These are phyloP conservation scores for Drosophila bunnanda DNA, from an alignment of 2,888 invertebrate species.

Conservation along the genomic window DNA sequence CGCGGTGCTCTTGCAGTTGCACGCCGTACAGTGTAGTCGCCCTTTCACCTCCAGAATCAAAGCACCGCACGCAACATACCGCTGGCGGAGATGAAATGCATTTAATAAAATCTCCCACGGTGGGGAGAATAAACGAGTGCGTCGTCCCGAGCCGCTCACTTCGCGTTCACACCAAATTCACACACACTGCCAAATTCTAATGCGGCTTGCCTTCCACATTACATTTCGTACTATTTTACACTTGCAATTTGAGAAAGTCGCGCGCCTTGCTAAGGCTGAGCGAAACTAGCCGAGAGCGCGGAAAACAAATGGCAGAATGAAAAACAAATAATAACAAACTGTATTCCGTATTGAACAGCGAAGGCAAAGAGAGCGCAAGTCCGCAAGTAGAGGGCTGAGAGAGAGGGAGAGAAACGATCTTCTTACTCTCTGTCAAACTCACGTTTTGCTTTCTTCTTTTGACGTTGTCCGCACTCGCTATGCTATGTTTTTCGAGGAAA, in stretches of 20 bases:
- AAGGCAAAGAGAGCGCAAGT: constrained; percentile 36
- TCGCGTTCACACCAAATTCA: constrained; percentile 13
- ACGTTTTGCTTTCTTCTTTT: constrained; percentile 48
- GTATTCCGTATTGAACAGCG: constrained; percentile 21
- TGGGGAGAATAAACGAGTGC: constrained; percentile 1
- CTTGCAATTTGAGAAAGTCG: constrained; percentile 72
- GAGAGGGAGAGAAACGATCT: constrained; percentile 37
- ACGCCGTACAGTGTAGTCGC: not conserved
- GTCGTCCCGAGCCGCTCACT: constrained; percentile 6
- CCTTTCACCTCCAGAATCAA: constrained; percentile 6
- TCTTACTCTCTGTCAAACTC: constrained; percentile 30
- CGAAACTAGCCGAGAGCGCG: constrained; percentile 44
- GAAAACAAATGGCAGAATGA: constrained; percentile 56
- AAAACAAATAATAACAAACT: constrained; percentile 61
- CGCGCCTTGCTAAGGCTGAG: constrained; percentile 29
- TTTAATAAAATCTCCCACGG: constrained; percentile 27
- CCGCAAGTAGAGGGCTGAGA: constrained; percentile 36
- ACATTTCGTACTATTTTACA: constrained; percentile 52
- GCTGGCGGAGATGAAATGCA: constrained; percentile 1
- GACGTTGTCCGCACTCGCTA: constrained; percentile 35
- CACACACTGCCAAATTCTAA: constrained; percentile 37
- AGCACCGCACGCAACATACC: constrained; percentile 18
- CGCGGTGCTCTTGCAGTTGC: not conserved
- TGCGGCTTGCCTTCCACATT: constrained; percentile 67
- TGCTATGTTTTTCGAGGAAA: constrained; percentile 39